Evolutionary conservation across 2,888 invertebrate species (phyloP).

Genomic region (Tenthredo amoena): DNA sequence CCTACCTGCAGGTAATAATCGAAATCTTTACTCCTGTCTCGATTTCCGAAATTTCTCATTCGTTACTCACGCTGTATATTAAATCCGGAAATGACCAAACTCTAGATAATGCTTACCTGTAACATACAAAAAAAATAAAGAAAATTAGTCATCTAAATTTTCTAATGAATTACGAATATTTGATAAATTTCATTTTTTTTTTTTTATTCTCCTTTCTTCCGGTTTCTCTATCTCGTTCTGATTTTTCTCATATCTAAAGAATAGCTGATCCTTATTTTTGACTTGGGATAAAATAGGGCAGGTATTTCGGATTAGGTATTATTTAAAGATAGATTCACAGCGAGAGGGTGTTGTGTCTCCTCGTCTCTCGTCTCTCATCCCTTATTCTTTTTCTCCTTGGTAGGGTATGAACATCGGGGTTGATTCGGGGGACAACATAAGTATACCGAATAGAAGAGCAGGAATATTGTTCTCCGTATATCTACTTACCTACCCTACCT

Average conservation of each 20-base stretch:
- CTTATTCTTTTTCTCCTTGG: neutral
- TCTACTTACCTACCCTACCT: neutral
- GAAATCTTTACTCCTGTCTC: neutral
- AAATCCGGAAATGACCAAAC: neutral
- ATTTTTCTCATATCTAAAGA: neutral
- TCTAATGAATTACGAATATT: neutral
- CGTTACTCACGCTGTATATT: neutral
- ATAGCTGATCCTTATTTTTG: neutral
- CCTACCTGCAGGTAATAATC: neutral
- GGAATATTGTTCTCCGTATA: conserved; percentile 13
- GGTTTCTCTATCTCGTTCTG: too few species aligned
- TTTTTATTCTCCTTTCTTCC: neutral
- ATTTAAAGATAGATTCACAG: neutral
- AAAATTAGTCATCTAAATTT: neutral
- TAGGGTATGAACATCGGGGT: neutral
- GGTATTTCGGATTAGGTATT: neutral
- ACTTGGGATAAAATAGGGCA: neutral
- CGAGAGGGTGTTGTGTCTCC: neutral
- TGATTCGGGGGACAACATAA: conserved; percentile 7
- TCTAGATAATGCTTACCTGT: conserved; percentile 20
- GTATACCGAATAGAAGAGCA: neutral
- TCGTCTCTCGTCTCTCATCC: neutral
- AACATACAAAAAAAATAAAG: neutral
- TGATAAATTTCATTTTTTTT: neutral
- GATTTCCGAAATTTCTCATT: neutral